Base-by-base conservation (phyloP, 2,113 vertebrate genomes). In the Apteryx owenii region DNA sequence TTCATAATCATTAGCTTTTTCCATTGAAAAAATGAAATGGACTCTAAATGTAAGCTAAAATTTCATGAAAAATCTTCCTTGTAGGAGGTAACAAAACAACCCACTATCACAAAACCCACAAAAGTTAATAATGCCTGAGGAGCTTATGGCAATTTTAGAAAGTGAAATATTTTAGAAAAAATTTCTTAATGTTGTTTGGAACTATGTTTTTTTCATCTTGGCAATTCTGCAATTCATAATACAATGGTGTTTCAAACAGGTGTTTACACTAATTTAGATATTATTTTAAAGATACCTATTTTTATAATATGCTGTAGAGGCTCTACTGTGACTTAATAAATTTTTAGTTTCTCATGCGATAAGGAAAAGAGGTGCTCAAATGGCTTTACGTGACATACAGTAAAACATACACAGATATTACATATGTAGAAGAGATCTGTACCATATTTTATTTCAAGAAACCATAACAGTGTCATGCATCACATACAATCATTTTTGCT, bases 381-480 rank as follows among this genome's bases (percentile, higher is more conserved):
- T 8, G 25, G 56, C 7, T 78, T 72, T 51, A 36, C 0, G 1
- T 44, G 50, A 33, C 23, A 21, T 4, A 21, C 7, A 56, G 44
- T 0, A 6, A 18, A 64, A 75, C 33, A 72, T 2, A 12, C 22
- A 23, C 8, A 69, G 40, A 12, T 31, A 64, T 2, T 25, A 23
- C 46, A 44, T 0, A 44, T 0, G 2, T 0, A 70, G 54, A 33
- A 51, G 10, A 86, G 33, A 64, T 25, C 1, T 44, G 25, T 9
- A 85, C 11, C 7, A 0, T 9, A 25, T 54, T 42, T 70, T 54
- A 17, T 56, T 51, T 66, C 23, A 16, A 92, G 66, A 16, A 25
- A 12, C 31, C 7, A 40, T 3, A 17, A 48, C 33, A 53, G 21
- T 3, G 40, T 3, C 71, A 66, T 48, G 33, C 78, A 36, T 40